Base-by-base conservation (phyloP, 37 sponge, comb jelly and placozoan species). In the Crambe crambe region DNA sequence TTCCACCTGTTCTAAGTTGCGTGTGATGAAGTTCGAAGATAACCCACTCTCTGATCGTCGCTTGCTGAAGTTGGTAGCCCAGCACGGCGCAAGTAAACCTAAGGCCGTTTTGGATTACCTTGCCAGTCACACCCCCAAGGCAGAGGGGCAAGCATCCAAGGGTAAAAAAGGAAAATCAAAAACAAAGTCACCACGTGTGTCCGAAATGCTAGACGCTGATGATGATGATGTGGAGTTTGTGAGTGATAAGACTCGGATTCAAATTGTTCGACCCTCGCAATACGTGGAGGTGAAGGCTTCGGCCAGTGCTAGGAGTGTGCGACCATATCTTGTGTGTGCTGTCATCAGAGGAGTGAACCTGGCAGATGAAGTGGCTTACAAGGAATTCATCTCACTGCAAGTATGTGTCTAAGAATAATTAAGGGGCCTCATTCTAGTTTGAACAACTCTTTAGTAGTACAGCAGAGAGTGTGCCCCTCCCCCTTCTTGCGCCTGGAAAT, bases 91-190 rank as follows among this genome's bases (percentile, higher is more conserved):
- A 23, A 80, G 81, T 29, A 93, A 93, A 69, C 96, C 96, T 30
- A 92, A 87, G 67, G 71, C 91, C 2, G 91, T 96, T 0, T 72
- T 96, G 61, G 96, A 96, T 67, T 96, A 96, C 70, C 30, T 96
- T 32, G 56, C 68, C 41, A 74, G 86, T 22, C 67, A 71, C 34
- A 30, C 68, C 26, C 57, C 76, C 25, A 56, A 73, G 37, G 32
- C 63, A 40, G 54, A 8, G 0, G 22, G 38, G 38, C 61, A 36
- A 17, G 40, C 44, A 44, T 75, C 77, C 0, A 56, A 64, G 38
- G 73, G 67, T 27, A 80, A 80, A 69, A 84, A 80, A 43, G 86
- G 82, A 8, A 85, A 76, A 73, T 27, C 35, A 0, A 40, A 63
- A 64, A 47, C 51, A 3, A 21, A 79, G 30, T 8, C 58, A 3